A percentile compares a stretch with the other conserved stretches of the same genome.
Evolutionary conservation across 2,888 invertebrate species (phyloP).

Genomic region (Andrena bicolor): DNA sequence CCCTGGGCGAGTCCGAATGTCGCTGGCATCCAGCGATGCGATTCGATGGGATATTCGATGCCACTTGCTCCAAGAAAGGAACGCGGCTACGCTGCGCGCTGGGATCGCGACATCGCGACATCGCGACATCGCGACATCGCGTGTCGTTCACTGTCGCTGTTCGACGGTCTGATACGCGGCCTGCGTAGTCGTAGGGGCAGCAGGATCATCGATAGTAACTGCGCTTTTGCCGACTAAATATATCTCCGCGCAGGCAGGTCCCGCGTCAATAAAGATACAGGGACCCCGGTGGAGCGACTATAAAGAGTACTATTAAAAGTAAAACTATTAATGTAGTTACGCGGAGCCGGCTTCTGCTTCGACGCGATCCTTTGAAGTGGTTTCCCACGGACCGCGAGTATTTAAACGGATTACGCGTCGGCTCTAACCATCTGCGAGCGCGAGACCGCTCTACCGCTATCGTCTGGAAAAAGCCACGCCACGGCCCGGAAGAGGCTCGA

Average conservation of each 20-base stretch:
- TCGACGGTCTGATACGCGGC: background rate
- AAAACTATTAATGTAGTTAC: constrained; percentile 33
- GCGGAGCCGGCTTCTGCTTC: constrained; percentile 47
- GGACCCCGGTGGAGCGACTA: background rate
- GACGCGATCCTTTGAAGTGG: constrained; percentile 72
- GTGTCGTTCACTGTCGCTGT: background rate
- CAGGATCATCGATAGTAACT: constrained; percentile 7
- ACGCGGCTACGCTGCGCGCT: too few species aligned
- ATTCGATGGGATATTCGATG: background rate
- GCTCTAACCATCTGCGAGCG: too few species aligned
- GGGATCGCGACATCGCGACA: too few species aligned
- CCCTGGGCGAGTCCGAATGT: too few species aligned
- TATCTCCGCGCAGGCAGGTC: background rate
- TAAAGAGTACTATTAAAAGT: too few species aligned
- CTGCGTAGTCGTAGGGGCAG: background rate
- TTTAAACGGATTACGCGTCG: too few species aligned
- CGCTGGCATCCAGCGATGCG: background rate
- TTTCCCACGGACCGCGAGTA: constrained; percentile 64
- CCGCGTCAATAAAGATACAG: background rate
- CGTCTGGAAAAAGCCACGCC: constrained; percentile 41
- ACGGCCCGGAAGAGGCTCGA: constrained; percentile 63
- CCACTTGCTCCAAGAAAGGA: background rate
- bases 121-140: background rate
- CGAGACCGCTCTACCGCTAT: too few species aligned
- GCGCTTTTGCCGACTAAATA: constrained; percentile 31